Conservation (phyloP, 2,888 invertebrate species). For the Erpobdella octoculata region DNA sequence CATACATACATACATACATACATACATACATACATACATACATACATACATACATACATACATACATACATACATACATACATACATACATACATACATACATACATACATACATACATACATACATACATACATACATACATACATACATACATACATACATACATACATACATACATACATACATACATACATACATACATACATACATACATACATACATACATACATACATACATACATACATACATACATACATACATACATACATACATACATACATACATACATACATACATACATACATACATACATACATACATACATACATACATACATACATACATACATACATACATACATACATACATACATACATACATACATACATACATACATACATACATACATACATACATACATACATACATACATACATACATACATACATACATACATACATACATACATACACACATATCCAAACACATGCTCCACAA, state of each 20-base stretch:
- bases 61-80: neutral
- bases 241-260: slow-evolving; percentile 8
- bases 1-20: no score
- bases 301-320: no score
- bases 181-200: slow-evolving; percentile 8
- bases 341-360: no score
- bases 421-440: no score
- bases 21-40: slow-evolving; percentile 14
- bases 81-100: slow-evolving; percentile 7
- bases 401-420: no score
- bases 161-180: slow-evolving; percentile 8
- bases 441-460: no score
- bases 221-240: neutral
- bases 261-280: slow-evolving; percentile 5
- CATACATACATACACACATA: no score
- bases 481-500: no score
- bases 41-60: slow-evolving; percentile 13
- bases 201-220: slow-evolving; percentile 8
- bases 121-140: slow-evolving; percentile 8
- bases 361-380: no score
- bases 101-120: slow-evolving; percentile 8
- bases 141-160: slow-evolving; percentile 8
- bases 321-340: no score
- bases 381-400: no score
- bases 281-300: no score